Evolutionary conservation across 2,888 invertebrate species (phyloP).

Genomic region (Selenia dentaria): DNA sequence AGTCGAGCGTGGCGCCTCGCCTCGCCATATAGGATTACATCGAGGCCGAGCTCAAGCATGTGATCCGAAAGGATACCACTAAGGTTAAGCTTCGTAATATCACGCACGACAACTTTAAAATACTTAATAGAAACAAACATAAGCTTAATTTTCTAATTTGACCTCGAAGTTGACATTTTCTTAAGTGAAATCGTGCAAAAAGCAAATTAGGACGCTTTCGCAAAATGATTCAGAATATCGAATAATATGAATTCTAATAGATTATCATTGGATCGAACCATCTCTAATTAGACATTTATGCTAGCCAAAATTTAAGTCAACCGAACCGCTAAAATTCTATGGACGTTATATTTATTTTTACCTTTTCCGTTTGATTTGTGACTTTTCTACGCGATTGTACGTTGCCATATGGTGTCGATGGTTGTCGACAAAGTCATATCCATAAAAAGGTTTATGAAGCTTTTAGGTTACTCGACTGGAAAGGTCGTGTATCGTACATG

Average conservation of each 20-base stretch:
- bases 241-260: conserved; percentile 6
- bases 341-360: conserved; percentile 17
- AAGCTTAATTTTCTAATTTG: conserved; percentile 10
- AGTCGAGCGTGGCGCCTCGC: conserved; percentile 71
- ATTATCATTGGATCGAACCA: conserved; percentile 11
- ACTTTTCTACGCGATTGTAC: conserved; percentile 59
- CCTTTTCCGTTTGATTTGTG: conserved; percentile 27
- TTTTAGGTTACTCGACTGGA: conserved; percentile 61
- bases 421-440: conserved; percentile 65
- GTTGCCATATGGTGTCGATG: conserved; percentile 70
- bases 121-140: conserved; percentile 7
- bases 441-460: conserved; percentile 72
- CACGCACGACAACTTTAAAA: conserved; percentile 49
- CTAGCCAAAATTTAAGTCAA: conserved; percentile 2
- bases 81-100: conserved; percentile 70
- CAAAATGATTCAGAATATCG: conserved; percentile 9
- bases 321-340: not conserved
- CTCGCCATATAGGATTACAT: conserved; percentile 73
- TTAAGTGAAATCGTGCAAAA: conserved; percentile 26
- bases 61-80: conserved; percentile 70
- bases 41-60: conserved; percentile 69
- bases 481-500: conserved; percentile 41
- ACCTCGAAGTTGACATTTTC: conserved; percentile 14
- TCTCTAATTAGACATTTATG: conserved; percentile 14
- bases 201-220: conserved; percentile 28